Conservation (phyloP, 2,888 invertebrate species). For the Pyrgus malvae region DNA sequence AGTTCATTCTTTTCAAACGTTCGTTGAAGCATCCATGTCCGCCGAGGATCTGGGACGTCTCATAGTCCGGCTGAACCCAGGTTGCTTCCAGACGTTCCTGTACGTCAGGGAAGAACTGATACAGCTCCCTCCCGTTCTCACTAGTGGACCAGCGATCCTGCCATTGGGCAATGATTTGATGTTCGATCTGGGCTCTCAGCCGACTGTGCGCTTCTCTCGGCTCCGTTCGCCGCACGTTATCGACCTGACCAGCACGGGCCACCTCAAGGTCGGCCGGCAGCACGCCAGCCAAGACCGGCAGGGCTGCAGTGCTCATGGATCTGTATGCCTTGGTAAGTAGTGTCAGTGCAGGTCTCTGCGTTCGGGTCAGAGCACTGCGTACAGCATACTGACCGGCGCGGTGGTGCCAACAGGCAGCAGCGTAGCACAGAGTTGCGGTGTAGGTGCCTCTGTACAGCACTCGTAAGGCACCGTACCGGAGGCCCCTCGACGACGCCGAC, state of each 20-base stretch:
- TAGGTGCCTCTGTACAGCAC: slow-evolving; percentile 34
- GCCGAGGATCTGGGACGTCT: slow-evolving; percentile 33
- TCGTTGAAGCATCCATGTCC: slow-evolving; percentile 37
- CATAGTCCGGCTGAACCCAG: slow-evolving; percentile 39
- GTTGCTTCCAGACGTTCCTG: slow-evolving; percentile 16
- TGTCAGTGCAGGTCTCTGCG: slow-evolving; percentile 4
- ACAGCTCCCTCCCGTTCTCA: slow-evolving; percentile 32
- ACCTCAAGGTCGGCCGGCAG: slow-evolving; percentile 37
- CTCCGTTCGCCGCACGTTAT: background rate
- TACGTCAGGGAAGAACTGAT: slow-evolving; percentile 38
- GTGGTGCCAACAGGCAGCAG: slow-evolving; percentile 29
- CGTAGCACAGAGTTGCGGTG: slow-evolving; percentile 32
- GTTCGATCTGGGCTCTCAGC: background rate
- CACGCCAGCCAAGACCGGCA: slow-evolving; percentile 40
- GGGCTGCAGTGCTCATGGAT: slow-evolving; percentile 35
- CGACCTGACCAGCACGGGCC: slow-evolving; percentile 27
- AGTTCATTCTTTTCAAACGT: slow-evolving; percentile 28
- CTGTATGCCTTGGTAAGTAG: slow-evolving; percentile 40
- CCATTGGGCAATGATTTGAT: slow-evolving; percentile 30
- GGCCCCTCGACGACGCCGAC: slow-evolving; percentile 39
- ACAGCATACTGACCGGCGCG: slow-evolving; percentile 4
- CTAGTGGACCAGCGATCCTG: slow-evolving; percentile 32
- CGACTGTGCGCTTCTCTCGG: background rate
- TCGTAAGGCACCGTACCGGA: slow-evolving; percentile 31
- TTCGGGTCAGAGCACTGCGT: slow-evolving; percentile 25